These are phyloP conservation scores for Siniperca scherzeri DNA, from an alignment of 2,797 vertebrate genomes.

Conservation along the genomic window DNA sequence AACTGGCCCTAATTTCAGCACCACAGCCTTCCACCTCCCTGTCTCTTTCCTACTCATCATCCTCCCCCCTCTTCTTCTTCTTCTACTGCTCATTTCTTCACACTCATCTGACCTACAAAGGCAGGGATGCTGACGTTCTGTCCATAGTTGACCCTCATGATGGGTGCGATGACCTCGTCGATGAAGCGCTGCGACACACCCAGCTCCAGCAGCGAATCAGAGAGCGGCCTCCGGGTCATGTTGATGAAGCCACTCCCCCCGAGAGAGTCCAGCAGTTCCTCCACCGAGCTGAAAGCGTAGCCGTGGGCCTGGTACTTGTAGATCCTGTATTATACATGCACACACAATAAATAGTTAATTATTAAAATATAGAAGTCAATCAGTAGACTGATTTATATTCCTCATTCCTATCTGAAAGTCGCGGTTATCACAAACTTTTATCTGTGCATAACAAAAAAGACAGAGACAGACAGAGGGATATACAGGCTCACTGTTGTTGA, in stretches of 20 bases:
- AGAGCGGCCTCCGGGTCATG: slow-evolving; percentile 94
- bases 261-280: slow-evolving; percentile 93
- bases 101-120: slow-evolving; percentile 91
- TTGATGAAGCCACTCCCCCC: slow-evolving; percentile 95
- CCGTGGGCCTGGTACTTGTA: slow-evolving; percentile 99
- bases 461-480: not conserved
- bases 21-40: not conserved
- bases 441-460: not conserved
- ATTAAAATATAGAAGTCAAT: not conserved
- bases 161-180: slow-evolving; percentile 93
- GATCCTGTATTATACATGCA: slow-evolving; percentile 83
- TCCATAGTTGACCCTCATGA: slow-evolving; percentile 95
- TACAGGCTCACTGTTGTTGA: slow-evolving; percentile 2
- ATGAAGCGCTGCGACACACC: slow-evolving; percentile 97
- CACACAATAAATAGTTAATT: slow-evolving; percentile 1
- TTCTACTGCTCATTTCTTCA: slow-evolving; percentile 4
- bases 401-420: not conserved
- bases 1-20: slow-evolving; percentile 1
- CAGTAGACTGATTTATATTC: not conserved
- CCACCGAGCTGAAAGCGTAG: slow-evolving; percentile 95
- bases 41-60: slow-evolving; percentile 3
- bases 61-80: not conserved
- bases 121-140: slow-evolving; percentile 95
- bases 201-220: slow-evolving; percentile 93
- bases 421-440: not conserved